phyloP scores from a whole-genome alignment of 2,113 vertebrate species.

The Silurus asotus region DNA sequence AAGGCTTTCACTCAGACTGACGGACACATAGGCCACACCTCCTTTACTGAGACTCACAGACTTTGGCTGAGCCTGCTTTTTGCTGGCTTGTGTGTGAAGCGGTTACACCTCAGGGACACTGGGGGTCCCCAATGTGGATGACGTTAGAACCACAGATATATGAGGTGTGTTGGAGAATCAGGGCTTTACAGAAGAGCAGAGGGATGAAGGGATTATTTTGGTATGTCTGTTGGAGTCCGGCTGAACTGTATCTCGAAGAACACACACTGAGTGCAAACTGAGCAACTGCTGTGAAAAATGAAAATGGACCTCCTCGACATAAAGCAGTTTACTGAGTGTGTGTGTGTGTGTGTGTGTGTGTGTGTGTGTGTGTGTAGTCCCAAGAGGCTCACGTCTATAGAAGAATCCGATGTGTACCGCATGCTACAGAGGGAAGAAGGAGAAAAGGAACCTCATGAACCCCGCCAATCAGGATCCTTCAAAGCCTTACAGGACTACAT shows the following conservation, averaged over 20 bases:
- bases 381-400: constrained; percentile 70
- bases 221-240: not conserved
- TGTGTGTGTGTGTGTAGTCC: constrained; percentile 71
- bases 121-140: constrained; percentile 40
- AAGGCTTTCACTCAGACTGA: not conserved
- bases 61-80: not conserved
- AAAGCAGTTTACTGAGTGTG: not conserved
- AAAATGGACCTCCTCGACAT: not conserved
- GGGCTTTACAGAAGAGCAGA: constrained; percentile 23
- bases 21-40: not conserved
- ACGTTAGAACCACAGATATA: constrained; percentile 51
- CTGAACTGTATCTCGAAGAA: not conserved
- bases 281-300: not conserved
- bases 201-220: constrained; percentile 22
- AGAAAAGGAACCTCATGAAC: constrained; percentile 77
- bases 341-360: constrained; percentile 8
- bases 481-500: constrained; percentile 91
- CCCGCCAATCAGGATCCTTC: constrained; percentile 95
- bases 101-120: not conserved
- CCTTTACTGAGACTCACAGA: not conserved
- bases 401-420: constrained; percentile 91
- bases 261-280: not conserved
- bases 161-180: constrained; percentile 34
- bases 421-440: constrained; percentile 85
- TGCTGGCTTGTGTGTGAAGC: not conserved